Percentiles rank a stretch among this genome's conserved stretches.
Evolutionary conservation across 2,113 vertebrate species (phyloP).

Genomic region (Loxodonta africana): DNA sequence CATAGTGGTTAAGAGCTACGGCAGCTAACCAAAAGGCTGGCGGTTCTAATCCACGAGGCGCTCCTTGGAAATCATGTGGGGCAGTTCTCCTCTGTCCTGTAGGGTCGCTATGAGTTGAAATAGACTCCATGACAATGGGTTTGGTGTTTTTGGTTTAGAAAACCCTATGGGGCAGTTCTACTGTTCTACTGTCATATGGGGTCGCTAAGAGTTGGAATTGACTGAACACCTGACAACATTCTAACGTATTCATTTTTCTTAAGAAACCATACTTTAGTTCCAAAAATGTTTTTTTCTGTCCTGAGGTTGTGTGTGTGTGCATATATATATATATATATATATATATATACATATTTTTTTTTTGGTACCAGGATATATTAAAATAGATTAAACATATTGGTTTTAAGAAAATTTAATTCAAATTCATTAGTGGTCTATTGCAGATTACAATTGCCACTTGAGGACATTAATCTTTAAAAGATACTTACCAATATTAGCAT

Average conservation of each 20-base stretch:
- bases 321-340: too few relatives aligned
- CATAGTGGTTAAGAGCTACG: too few relatives aligned
- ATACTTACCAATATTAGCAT: conserved; percentile 92
- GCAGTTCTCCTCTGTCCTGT: too few relatives aligned
- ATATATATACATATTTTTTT: neutral
- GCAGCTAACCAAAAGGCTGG: too few relatives aligned
- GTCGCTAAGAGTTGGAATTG: too few relatives aligned
- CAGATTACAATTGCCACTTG: conserved; percentile 10
- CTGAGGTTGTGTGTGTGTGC: neutral
- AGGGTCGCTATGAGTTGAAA: too few relatives aligned
- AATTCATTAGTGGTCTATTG: neutral
- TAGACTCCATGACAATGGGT: too few relatives aligned
- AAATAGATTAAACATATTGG: conserved; percentile 22
- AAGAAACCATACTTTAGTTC: neutral
- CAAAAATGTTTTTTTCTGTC: neutral
- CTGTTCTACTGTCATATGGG: neutral
- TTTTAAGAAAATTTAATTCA: conserved; percentile 61
- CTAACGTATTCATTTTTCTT: neutral
- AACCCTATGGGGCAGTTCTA: neutral
- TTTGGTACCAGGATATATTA: neutral
- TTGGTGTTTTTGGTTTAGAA: too few relatives aligned
- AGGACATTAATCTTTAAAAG: conserved; percentile 62
- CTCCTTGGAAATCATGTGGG: too few relatives aligned
- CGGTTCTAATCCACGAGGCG: too few relatives aligned
- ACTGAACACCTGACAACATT: neutral